Base-by-base conservation (phyloP, 2,888 invertebrate genomes). In the Malthinus seriepunctatus region DNA sequence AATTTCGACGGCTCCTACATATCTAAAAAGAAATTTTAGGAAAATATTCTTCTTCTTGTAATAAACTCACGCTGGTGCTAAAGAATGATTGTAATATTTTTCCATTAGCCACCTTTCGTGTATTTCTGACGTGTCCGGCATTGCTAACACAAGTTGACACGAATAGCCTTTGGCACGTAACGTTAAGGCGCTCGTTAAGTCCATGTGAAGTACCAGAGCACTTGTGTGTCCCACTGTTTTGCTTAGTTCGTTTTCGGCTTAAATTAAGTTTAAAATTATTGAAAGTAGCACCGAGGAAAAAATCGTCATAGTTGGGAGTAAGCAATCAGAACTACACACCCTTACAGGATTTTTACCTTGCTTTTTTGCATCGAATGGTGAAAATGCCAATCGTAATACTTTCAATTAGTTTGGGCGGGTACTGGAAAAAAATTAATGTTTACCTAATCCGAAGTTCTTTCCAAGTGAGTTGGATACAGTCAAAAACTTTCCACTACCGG, bases 401-500 rank as follows among this genome's bases (percentile, higher is more conserved):
- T 5, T 23, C 23, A 23, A 23, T 5, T 35, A 35, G 42, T 14
- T 33, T 23, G 23, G 5, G 5, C 3, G 5, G 23, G 23, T 3
- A 23, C 5, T 23, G 23, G 23, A 23, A 23, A 23, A 5, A 2
- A 23, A n/a, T 42, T 33, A 42, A 46, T 1, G 71, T 70, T 70
- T 67, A 79, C 79, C 72, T 58, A 81, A 75, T 51, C 80, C 81
- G 65, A 77, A 80, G 58, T 72, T 75, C 46, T 77, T 61, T 5
- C 80, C 80, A 7, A 79, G 63, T 23, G 72, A 59, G 63, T 79
- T 78, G 12, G 76, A 73, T n/a, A 77, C 71, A 0, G 78, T 72
- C n/a, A 79, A 58, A 63, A 81, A 79, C 52, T 77, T 72, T 9
- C 80, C 80, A n/a, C 71, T 65, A 32, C 74, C 69, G 1, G 76